Conservation (phyloP, 2,797 vertebrate genomes). For the Spondyliosoma cantharus region DNA sequence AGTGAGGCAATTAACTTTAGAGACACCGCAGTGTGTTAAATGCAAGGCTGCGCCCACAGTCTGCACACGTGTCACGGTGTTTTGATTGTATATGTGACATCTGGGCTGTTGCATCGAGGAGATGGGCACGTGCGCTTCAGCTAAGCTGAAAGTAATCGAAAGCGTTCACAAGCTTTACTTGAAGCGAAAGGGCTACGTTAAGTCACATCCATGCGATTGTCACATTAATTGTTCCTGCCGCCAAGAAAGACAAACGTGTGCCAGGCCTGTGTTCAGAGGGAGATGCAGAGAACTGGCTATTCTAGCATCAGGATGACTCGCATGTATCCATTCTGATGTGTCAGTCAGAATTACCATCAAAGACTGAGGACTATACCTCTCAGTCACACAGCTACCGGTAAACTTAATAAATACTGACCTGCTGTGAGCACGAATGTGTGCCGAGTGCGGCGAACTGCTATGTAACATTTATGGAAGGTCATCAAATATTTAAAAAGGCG, state of each 20-base stretch:
- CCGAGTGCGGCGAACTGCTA: slow-evolving; percentile 18
- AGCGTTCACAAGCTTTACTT: background rate
- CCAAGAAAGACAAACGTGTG: background rate
- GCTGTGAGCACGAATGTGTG: background rate
- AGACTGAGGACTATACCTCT: background rate
- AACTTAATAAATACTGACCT: slow-evolving; percentile 12
- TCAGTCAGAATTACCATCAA: slow-evolving; percentile 19
- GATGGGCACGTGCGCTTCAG: background rate
- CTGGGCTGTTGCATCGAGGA: background rate
- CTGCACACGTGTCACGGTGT: background rate
- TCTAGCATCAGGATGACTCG: slow-evolving; percentile 10
- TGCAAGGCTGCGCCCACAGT: slow-evolving; percentile 30
- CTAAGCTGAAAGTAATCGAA: slow-evolving; percentile 12
- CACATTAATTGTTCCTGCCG: background rate
- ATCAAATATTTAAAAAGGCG: slow-evolving; percentile 57
- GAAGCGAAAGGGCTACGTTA: background rate
- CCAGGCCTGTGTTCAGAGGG: background rate
- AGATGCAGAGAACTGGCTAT: background rate
- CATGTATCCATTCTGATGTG: slow-evolving; percentile 9
- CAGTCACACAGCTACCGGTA: background rate
- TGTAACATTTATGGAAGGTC: slow-evolving; percentile 55
- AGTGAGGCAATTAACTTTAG: slow-evolving; percentile 28
- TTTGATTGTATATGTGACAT: slow-evolving; percentile 2
- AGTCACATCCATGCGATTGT: background rate
- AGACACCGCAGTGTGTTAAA: slow-evolving; percentile 34